Base-by-base conservation (phyloP, 1,140 invertebrate species). In the Pseudomyrmex cubaensis region DNA sequence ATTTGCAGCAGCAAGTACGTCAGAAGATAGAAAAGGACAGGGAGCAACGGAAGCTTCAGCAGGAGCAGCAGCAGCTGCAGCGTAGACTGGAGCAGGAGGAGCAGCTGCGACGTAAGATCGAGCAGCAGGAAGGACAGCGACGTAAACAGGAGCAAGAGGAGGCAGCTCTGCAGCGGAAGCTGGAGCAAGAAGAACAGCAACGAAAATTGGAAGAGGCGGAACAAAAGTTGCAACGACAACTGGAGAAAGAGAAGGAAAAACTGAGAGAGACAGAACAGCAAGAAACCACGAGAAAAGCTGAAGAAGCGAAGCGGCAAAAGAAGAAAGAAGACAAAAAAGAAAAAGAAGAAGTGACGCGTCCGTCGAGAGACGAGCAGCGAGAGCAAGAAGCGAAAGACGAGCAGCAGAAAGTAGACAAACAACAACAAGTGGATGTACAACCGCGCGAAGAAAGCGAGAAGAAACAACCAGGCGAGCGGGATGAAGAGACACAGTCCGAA, bases 21-120 rank as follows among this genome's bases (percentile, higher is more conserved):
- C 52, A 78, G 50, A 56, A 85, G 9, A 57, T 77, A n/a, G 87
- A 87, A 48, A 80, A 82, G 66, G 69, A 69, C 10, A 46, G 17
- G 12, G 72, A 70, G 13, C 48, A 67, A 22, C 46, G 50, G 20
- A 82, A 72, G 17, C 17, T 59, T 2, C 73, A 50, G 22, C 66
- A 62, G 15, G 59, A 84, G 44, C 80, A 83, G 17, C 80, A 75
- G 46, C 80, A 66, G 66, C 46, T 59, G 61, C 69, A 59, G 35
- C 75, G 66, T 20, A 69, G 59, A 13, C 22, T 72, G 35, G 76
- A 86, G 17, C 64, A 66, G 22, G 63, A 56, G 7, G 67, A 85
- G 4, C 52, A 89, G 13, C 56, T 80, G 10, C 44, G 75, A 10
- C 15, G 5, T 9, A 56, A 72, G 35, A 7, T 64, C 25, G 72